phyloP scores from a whole-genome alignment of 2,113 vertebrate species.

The Paradisaea rubra region DNA sequence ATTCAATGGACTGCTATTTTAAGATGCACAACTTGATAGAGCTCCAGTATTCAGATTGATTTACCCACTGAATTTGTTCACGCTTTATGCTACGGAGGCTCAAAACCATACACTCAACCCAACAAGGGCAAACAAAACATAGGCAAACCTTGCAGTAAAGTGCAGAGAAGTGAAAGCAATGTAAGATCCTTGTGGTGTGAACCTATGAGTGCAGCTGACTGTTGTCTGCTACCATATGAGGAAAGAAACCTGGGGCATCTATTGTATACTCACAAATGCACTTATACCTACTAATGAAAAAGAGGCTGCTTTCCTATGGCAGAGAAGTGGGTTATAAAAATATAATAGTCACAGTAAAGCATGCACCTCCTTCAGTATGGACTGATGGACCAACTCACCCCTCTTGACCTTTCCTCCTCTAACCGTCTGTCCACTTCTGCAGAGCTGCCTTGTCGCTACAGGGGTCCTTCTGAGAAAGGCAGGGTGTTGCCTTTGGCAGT shows the following conservation, averaged over 20 bases:
- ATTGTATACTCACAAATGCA: not conserved
- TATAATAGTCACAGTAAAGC: not conserved
- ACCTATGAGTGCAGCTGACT: not conserved
- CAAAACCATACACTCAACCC: not conserved
- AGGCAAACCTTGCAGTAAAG: not conserved
- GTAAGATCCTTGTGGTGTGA: not conserved
- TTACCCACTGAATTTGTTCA: not conserved
- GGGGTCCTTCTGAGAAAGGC: not conserved
- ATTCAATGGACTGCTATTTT: constrained; percentile 13
- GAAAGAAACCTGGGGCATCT: not conserved
- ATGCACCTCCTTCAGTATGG: not conserved
- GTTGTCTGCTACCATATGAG: not conserved
- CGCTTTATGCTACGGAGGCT: not conserved
- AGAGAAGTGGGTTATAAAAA: not conserved
- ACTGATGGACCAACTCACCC: not conserved
- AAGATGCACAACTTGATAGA: not conserved
- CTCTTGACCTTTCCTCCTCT: not conserved
- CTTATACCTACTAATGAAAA: not conserved
- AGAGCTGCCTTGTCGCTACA: not conserved
- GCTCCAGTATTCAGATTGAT: not conserved
- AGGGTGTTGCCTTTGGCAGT: not conserved
- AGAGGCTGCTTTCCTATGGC: not conserved
- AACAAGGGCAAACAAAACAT: not conserved
- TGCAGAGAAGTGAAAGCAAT: not conserved
- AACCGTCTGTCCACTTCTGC: not conserved